These are phyloP conservation scores for Dryocosmus kuriphilus DNA, from an alignment of 2,888 invertebrate genomes.

Conservation along the genomic window DNA sequence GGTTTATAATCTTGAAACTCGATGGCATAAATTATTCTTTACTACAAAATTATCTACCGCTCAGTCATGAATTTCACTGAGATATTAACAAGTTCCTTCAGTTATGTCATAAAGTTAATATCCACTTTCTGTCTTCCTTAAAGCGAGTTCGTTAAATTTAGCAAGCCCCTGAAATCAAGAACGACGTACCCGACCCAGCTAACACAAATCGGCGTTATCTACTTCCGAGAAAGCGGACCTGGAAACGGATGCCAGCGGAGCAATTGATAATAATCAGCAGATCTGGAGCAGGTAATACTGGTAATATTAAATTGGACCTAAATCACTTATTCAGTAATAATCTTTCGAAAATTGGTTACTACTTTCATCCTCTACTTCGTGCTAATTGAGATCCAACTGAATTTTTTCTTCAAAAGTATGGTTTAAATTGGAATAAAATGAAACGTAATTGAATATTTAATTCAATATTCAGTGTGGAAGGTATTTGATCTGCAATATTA, in stretches of 20 bases:
- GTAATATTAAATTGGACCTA: not conserved
- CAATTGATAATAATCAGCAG: constrained; percentile 29
- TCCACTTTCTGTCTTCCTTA: not conserved
- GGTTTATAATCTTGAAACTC: no score
- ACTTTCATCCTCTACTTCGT: not conserved
- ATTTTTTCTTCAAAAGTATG: no score
- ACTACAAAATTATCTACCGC: no score
- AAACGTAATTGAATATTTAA: not conserved
- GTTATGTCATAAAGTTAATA: not conserved
- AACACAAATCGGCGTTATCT: constrained; percentile 37
- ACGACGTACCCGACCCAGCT: not conserved
- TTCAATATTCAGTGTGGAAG: not conserved
- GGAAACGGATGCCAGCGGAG: constrained; percentile 23
- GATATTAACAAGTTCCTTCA: not conserved
- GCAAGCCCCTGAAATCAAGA: constrained; percentile 31
- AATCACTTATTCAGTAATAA: not conserved
- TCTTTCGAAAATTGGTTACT: not conserved
- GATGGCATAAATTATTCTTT: no score
- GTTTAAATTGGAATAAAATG: not conserved
- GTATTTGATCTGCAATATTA: no score
- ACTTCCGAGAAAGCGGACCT: constrained; percentile 3
- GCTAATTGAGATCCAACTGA: not conserved
- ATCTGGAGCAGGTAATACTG: not conserved
- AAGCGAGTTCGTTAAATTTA: constrained; percentile 9
- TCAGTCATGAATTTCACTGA: no score